Base-by-base conservation (phyloP, 1,140 invertebrate species). In the Papilio glaucus region DNA sequence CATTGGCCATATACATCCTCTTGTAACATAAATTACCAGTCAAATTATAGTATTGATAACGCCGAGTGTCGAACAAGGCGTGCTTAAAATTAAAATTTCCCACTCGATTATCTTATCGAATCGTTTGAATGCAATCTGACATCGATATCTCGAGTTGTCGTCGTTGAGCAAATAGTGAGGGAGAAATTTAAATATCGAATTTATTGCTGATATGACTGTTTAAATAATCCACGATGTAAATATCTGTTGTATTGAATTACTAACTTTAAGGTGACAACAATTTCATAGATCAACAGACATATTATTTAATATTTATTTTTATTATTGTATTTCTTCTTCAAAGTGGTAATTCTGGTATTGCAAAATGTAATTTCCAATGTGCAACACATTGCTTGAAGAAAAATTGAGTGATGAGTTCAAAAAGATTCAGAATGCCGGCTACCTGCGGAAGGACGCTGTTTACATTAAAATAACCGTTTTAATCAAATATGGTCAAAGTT, bases 41-140 rank as follows among this genome's bases (percentile, higher is more conserved):
- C 61, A 18, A 39, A 63, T 63, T 39, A 63, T 63, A 37, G 61
- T 10, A 63, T 63, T 63, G 61, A 63, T 63, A 63, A 63, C 12
- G 15, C 37, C 61, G 33, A 39, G 37, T 18, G 15, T 63, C 61
- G 61, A 21, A 37, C 29, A 61, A 61, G 37, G 61, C 37, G 61
- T n/a, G 29, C 18, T 63, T 63, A 63, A 63, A 63, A 63, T 63
- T 63, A 63, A 63, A 63, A 63, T 63, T 63, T 63, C 61, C 37
- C 61, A 63, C 61, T 63, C 37, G 33, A 63, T 63, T 38, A 63
- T 63, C 61, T 63, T 63, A 63, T 63, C 61, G 33, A 15, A 39
- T 37, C 13, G 9, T 39, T 63, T 63, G 33, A 24, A 63, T 62
- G 26, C 13, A n/a, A 63, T 63, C 61, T 63, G 61, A 63, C 61